Evolutionary conservation across 2,888 invertebrate species (phyloP).

Genomic region (Hydrotaea cyrtoneurina): DNA sequence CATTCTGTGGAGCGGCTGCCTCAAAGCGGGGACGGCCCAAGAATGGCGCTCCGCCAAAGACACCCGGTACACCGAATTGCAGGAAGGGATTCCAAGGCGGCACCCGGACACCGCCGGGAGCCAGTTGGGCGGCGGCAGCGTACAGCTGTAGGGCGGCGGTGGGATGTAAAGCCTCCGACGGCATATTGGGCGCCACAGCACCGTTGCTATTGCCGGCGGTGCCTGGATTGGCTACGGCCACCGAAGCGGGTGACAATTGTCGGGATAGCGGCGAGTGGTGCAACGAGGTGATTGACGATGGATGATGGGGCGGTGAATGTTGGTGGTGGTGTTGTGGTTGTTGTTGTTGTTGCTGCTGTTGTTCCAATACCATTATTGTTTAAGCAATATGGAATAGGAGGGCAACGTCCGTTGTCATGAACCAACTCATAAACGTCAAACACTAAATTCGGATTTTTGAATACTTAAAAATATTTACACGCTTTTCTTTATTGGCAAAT

Average conservation of each 20-base stretch:
- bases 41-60: slow-evolving; percentile 77
- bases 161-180: slow-evolving; percentile 79
- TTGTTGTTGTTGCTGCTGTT: slow-evolving; percentile 70
- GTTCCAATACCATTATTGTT: slow-evolving; percentile 77
- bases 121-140: slow-evolving; percentile 79
- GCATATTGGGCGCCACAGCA: slow-evolving; percentile 71
- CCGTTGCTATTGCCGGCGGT: slow-evolving; percentile 40
- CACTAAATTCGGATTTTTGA: slow-evolving; percentile 15
- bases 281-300: slow-evolving; percentile 46
- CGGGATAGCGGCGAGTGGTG: slow-evolving; percentile 39
- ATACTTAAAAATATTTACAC: no score
- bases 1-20: slow-evolving; percentile 73
- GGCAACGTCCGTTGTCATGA: slow-evolving; percentile 32
- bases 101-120: slow-evolving; percentile 78
- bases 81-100: slow-evolving; percentile 79
- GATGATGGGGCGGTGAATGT: slow-evolving; percentile 41
- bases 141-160: slow-evolving; percentile 79
- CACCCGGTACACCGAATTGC: slow-evolving; percentile 79
- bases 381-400: slow-evolving; percentile 48
- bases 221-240: slow-evolving; percentile 42
- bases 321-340: slow-evolving; percentile 54
- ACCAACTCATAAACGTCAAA: slow-evolving; percentile 30
- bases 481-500: no score
- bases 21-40: slow-evolving; percentile 77
- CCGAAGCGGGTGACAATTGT: slow-evolving; percentile 55